Base-by-base conservation (phyloP, 2,797 vertebrate species). In the Trematomus bernacchii region DNA sequence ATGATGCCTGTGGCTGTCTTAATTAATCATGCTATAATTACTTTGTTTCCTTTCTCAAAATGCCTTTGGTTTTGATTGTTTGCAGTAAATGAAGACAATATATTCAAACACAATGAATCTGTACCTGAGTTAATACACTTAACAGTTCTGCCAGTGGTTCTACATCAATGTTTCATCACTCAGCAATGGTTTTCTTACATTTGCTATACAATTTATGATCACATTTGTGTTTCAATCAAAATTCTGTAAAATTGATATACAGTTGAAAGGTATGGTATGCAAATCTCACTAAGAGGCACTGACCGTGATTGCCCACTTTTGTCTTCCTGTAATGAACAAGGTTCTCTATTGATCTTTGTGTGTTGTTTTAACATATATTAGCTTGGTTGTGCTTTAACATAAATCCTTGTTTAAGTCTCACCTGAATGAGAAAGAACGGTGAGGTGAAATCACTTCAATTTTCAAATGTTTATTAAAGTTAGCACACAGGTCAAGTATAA, bases 151-250 rank as follows among this genome's bases (percentile, higher is more conserved):
- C 5, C 10, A 37, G 23, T 46, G n/a, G 12, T 33, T 13, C 11
- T 10, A 19, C 14, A 59, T 57, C 37, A 1, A 9, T 37, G 6
- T 37, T 37, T 9, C 3, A 40, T 11, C 27, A 27, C 27, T 27
- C 33, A 30, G 8, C n/a, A 3, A 44, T 33, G 33, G 50, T 50
- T 54, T 18, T n/a, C 44, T 15, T 27, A 14, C 23, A 11, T 18
- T 67, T 43, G 15, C 19, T 6, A 5, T 27, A n/a, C 30, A 37
- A 48, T 62, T 43, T 55, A 16, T 43, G 64, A 66, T 53, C 23
- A 69, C 64, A 52, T 48, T 72, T 40, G 43, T 8, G 72, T 69
- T 44, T 73, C 46, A 42, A 12, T 54, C 30, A 33, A 7, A 33
- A 33, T 33, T 33, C 30, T 5, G 64, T 74, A 33, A 63, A 40